Base-by-base conservation (phyloP, 2,797 vertebrate species). In the Intellagama lesueurii region DNA sequence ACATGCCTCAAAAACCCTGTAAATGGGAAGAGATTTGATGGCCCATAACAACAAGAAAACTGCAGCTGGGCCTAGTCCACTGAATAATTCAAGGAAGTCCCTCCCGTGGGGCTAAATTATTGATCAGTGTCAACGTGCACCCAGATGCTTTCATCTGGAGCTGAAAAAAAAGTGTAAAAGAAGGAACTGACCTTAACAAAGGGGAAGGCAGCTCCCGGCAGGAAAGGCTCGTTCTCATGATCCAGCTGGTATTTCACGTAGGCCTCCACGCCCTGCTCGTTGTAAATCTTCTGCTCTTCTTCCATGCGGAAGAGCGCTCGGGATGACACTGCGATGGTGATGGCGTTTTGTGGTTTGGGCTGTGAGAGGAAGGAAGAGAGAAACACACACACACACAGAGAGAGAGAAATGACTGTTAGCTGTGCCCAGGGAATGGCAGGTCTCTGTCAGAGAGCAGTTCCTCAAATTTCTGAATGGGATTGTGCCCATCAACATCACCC, bases 231-330 rank as follows among this genome's bases (percentile, higher is more conserved):
- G 0, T 98, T 98, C 96, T 99, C 99, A 0, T 99, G 99, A 83
- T 99, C 98, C 90, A 99, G 97, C 93, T 99, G 99, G 93, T 98
- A 99, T 56, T 97, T 97, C 76, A 99, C 98, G 0, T 99, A 99
- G 85, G 98, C 98, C 94, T 99, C 99, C 70, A 99, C 97, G 0
- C 99, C 99, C 85, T 98, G 94, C 95, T 99, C 97, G 0, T 94
- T 96, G 90, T 97, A 99, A 91, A 99, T 98, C 94, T 96, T 97
- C 97, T 99, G 98, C 94, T 99, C 99, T 84, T 97, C 97, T 30
- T 99, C 99, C 83, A 99, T 99, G 83, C 98, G 98, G 94, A 99
- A 99, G 85, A 99, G 95, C 7, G 99, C 99, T 12, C 98, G 97
- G 0, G 99, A 98, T 0, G 99, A 99, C 77, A 99, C 98, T 0